Percentiles rank a stretch among this genome's conserved stretches.
Conservation (phyloP, 2,797 vertebrate genomes). For the Gymnodraco acuticeps region DNA sequence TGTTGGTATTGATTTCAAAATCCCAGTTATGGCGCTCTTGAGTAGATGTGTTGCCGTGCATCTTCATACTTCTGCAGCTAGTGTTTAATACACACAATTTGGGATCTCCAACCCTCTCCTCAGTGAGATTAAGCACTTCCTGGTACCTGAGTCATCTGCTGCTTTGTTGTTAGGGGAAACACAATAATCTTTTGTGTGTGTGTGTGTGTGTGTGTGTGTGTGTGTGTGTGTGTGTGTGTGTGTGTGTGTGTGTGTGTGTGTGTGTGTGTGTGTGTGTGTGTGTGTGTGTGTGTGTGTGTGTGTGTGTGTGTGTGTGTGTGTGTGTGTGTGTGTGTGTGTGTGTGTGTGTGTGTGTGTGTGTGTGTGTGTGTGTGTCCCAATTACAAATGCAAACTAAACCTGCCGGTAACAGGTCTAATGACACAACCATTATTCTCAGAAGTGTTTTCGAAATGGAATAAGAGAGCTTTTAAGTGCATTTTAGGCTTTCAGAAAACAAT, state of each 20-base stretch:
- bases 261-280: conserved; percentile 15
- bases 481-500: conserved; percentile 38
- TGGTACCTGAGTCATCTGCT: conserved; percentile 55
- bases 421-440: conserved; percentile 25
- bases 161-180: conserved; percentile 52
- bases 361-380: no score
- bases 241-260: conserved; percentile 10
- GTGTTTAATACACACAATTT: conserved; percentile 11
- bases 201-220: neutral
- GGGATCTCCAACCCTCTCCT: conserved; percentile 19
- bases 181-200: conserved; percentile 40
- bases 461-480: conserved; percentile 18
- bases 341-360: conserved; percentile 19
- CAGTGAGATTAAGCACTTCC: conserved; percentile 42
- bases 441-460: conserved; percentile 15
- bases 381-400: conserved; percentile 24
- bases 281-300: conserved; percentile 16
- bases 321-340: conserved; percentile 9
- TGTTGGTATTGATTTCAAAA: neutral
- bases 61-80: neutral
- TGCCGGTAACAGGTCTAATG: conserved; percentile 24
- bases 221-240: conserved; percentile 13
- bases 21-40: no score
- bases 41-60: neutral
- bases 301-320: conserved; percentile 16